Evolutionary conservation across 2,888 invertebrate genomes (phyloP).

Genomic region (Acrobasis consociella): DNA sequence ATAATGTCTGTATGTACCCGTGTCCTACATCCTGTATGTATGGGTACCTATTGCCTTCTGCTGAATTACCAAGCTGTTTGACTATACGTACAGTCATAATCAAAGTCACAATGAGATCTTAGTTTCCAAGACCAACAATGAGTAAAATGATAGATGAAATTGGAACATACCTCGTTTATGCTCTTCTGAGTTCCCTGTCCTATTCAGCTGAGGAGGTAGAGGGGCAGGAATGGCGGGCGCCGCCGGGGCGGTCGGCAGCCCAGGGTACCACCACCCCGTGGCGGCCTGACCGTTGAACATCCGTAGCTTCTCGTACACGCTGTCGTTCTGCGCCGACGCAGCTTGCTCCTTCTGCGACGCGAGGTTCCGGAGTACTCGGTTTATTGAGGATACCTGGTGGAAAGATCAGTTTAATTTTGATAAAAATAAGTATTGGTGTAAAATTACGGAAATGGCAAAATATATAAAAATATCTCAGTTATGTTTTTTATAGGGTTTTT

Average conservation of each 20-base stretch:
- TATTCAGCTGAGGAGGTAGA: slow-evolving; percentile 81
- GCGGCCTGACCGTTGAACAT: slow-evolving; percentile 96
- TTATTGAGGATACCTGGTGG: slow-evolving; percentile 96
- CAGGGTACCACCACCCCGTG: slow-evolving; percentile 94
- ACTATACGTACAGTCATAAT: too few species aligned
- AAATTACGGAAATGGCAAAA: too few species aligned
- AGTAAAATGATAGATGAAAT: not conserved
- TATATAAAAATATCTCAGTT: too few species aligned
- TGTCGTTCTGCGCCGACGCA: slow-evolving; percentile 91
- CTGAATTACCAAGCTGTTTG: too few species aligned
- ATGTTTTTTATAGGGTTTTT: too few species aligned
- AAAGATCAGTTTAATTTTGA: slow-evolving; percentile 4
- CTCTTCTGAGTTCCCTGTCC: slow-evolving; percentile 85
- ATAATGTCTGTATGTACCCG: too few species aligned
- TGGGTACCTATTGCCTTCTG: too few species aligned
- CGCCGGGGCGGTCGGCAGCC: slow-evolving; percentile 87
- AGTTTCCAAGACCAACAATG: too few species aligned
- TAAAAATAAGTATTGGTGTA: too few species aligned
- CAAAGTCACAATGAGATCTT: too few species aligned
- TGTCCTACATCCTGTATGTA: too few species aligned
- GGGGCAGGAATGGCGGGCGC: slow-evolving; percentile 89
- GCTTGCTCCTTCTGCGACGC: slow-evolving; percentile 98
- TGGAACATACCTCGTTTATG: slow-evolving; percentile 89
- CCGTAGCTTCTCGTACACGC: slow-evolving; percentile 96
- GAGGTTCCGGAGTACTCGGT: slow-evolving; percentile 97